Base-by-base conservation (phyloP, 2,113 vertebrate species). In the Dunckerocampus dactyliophorus region DNA sequence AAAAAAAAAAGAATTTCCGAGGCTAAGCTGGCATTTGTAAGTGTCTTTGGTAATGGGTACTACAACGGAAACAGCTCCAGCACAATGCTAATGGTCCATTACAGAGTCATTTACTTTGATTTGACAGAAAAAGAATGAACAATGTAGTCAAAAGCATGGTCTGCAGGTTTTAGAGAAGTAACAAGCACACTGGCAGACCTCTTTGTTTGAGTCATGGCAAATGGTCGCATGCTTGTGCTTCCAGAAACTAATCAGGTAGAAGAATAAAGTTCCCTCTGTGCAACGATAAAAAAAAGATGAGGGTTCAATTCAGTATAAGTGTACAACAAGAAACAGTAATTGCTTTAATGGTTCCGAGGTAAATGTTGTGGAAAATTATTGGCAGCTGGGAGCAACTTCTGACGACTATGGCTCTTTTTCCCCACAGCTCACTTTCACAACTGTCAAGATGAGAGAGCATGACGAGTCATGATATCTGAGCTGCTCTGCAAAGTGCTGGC, bases 71-170 rank as follows among this genome's bases (percentile, higher is more conserved):
- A 63, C 58, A 52, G 65, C 67, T 67, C 64, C 63, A 62, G 70
- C 64, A 59, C 65, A 65, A 74, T 62, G 67, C 71, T 78, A 82
- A 74, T 79, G 76, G 79, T 54, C 76, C 64, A 77, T 86, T 82
- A 80, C 64, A 21, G 67, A 72, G 49, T 70, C 59, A 43, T 17
- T 58, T 62, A 46, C 75, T 76, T 82, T 71, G 59, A 81, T 81
- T 70, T 60, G 56, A 43, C 34, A 21, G 0, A 72, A 63, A 62
- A 57, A 34, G 48, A 55, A 62, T 24, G 60, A 72, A 59, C 60
- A 75, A 65, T 59, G 17, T 22, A 37, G 34, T 66, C 31, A 22
- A 48, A 60, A 63, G 24, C 52, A 16, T 0, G 3, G 58, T 47
- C n/a, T 19, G 53, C 64, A 53, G 68, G 14, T 43, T 65, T 74